These are phyloP conservation scores for Corvus moneduloides DNA, from an alignment of 2,113 vertebrate genomes.

Conservation along the genomic window DNA sequence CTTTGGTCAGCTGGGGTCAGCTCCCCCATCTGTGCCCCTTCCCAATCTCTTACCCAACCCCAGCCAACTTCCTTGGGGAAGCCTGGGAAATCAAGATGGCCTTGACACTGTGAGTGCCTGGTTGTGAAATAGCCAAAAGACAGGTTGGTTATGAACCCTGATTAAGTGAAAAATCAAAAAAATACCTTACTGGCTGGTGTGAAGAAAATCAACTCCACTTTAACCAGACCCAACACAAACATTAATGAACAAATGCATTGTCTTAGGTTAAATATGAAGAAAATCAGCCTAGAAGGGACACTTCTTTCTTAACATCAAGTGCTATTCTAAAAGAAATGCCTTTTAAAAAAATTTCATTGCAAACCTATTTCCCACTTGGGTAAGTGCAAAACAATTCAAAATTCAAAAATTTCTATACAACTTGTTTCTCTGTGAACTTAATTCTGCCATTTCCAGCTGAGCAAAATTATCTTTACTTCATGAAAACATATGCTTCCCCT, in stretches of 20 bases:
- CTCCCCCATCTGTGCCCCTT: background rate
- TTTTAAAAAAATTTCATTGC: background rate
- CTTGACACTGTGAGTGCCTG: background rate
- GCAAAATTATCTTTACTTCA: constrained; percentile 1
- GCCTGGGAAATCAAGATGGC: background rate
- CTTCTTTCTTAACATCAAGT: background rate
- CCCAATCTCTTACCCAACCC: background rate
- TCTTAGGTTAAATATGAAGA: background rate
- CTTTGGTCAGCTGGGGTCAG: background rate
- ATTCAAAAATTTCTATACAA: background rate
- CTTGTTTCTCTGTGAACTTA: background rate
- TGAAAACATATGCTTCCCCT: background rate
- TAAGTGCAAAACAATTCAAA: background rate
- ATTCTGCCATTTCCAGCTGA: constrained; percentile 22
- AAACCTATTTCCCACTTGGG: background rate
- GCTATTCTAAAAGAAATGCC: background rate
- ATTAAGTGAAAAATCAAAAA: background rate
- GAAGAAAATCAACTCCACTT: background rate
- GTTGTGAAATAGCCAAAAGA: background rate
- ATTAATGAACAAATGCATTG: constrained; percentile 31
- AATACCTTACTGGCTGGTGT: background rate
- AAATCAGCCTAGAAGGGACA: background rate
- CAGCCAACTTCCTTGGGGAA: background rate
- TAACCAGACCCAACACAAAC: background rate
- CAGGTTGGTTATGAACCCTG: fast-evolving